A percentile compares a stretch with the other conserved stretches of the same genome.
Evolutionary conservation across 2,888 invertebrate species (phyloP).

Genomic region (Melinaea menophilus): DNA sequence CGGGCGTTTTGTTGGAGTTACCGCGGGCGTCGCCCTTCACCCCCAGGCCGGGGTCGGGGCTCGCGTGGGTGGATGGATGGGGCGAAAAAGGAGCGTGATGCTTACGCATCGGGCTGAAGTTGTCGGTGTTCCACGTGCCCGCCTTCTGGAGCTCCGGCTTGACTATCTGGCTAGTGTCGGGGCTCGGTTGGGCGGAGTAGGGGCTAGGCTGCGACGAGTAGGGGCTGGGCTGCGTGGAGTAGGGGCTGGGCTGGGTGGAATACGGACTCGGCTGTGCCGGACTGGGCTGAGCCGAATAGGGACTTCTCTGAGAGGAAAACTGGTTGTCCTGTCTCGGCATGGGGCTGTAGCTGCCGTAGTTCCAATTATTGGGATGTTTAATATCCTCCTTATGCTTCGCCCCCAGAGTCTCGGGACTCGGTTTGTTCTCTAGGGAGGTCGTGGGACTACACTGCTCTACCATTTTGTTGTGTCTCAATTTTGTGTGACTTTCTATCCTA

Average conservation of each 20-base stretch:
- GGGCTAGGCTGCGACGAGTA: constrained; percentile 73
- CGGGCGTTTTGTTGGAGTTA: constrained; percentile 61
- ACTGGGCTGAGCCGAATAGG: constrained; percentile 70
- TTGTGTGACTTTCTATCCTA: constrained; percentile 62
- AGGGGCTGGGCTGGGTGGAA: constrained; percentile 68
- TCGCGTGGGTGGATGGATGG: constrained; percentile 65
- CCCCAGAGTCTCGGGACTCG: constrained; percentile 61
- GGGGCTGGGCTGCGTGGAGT: constrained; percentile 68
- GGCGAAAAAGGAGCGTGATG: constrained; percentile 70
- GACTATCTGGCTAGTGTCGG: constrained; percentile 70
- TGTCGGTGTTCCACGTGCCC: constrained; percentile 68
- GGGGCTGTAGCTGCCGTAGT: constrained; percentile 68
- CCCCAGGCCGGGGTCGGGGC: constrained; percentile 63
- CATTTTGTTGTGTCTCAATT: constrained; percentile 63
- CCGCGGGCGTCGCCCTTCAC: constrained; percentile 57
- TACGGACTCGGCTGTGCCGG: constrained; percentile 73
- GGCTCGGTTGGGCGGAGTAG: constrained; percentile 70
- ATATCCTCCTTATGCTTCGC: constrained; percentile 53
- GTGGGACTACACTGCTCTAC: constrained; percentile 73
- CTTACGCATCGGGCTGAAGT: constrained; percentile 70
- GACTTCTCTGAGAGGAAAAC: constrained; percentile 69
- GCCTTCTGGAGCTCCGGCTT: constrained; percentile 65
- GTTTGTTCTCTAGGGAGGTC: constrained; percentile 68
- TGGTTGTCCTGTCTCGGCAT: constrained; percentile 69
- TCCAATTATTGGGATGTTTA: constrained; percentile 66